Conservation (phyloP, 2,113 vertebrate genomes). For the Porphyrio hochstetteri region DNA sequence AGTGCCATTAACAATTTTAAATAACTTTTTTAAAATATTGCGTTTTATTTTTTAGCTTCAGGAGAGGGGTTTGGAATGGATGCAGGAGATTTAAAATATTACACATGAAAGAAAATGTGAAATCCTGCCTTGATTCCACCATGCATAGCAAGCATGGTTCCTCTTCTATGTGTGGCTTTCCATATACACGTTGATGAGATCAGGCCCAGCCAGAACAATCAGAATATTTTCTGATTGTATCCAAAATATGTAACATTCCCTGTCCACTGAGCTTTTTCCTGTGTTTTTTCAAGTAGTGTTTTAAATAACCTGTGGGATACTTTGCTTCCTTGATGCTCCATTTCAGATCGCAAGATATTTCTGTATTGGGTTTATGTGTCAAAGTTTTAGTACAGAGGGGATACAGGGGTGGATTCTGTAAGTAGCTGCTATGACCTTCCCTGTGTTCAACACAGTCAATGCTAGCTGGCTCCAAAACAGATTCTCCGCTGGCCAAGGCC, state of each 20-base stretch:
- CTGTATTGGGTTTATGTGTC: not conserved
- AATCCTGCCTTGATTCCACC: not conserved
- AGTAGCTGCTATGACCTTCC: no score
- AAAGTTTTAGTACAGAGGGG: no score
- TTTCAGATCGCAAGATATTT: not conserved
- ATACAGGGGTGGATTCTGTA: no score
- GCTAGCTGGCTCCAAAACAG: no score
- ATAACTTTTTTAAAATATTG: not conserved
- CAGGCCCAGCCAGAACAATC: not conserved
- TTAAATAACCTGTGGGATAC: not conserved
- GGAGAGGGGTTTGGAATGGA: not conserved
- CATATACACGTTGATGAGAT: not conserved
- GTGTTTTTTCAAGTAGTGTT: not conserved
- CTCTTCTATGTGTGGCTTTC: not conserved
- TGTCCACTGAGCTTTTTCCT: not conserved
- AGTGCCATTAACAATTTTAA: not conserved
- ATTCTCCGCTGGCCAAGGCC: no score
- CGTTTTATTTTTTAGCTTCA: not conserved
- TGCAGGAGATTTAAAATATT: not conserved
- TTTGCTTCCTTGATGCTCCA: not conserved
- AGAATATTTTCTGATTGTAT: not conserved
- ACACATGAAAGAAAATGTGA: not conserved
- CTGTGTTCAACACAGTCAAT: no score
- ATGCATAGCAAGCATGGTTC: not conserved
- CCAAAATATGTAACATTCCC: not conserved